A percentile compares a stretch with the other conserved stretches of the same genome.
Conservation (phyloP, 2,888 invertebrate species). For the Dastarcus helophoroides region DNA sequence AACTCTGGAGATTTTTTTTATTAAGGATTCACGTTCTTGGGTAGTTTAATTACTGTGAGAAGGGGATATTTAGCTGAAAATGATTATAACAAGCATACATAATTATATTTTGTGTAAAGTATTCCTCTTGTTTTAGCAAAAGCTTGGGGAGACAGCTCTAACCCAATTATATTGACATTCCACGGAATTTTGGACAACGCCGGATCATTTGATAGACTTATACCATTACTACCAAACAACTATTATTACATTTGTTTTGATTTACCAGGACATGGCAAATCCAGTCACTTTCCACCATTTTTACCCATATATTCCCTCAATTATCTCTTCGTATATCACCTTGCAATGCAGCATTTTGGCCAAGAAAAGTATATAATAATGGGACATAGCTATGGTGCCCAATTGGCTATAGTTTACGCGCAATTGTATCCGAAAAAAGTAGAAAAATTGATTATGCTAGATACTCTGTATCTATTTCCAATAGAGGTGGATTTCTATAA, state of each 20-base stretch:
- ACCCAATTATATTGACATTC: slow-evolving; percentile 44
- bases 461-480: slow-evolving; percentile 29
- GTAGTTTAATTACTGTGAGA: too few species aligned
- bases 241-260: slow-evolving; percentile 41
- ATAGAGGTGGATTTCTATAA: slow-evolving; percentile 20
- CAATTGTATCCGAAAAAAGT: slow-evolving; percentile 36
- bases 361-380: slow-evolving; percentile 27
- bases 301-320: slow-evolving; percentile 34
- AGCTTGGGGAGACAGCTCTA: slow-evolving; percentile 46
- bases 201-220: slow-evolving; percentile 45
- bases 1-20: too few species aligned
- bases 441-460: slow-evolving; percentile 37
- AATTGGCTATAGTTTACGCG: slow-evolving; percentile 31
- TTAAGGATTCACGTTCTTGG: too few species aligned
- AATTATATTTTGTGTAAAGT: too few species aligned
- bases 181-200: slow-evolving; percentile 52
- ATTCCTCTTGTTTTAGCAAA: slow-evolving; percentile 42
- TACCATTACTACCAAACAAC: slow-evolving; percentile 40
- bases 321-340: slow-evolving; percentile 31
- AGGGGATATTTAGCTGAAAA: too few species aligned
- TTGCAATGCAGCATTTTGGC: slow-evolving; percentile 26
- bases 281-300: slow-evolving; percentile 40
- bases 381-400: slow-evolving; percentile 41
- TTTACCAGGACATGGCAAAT: slow-evolving; percentile 50
- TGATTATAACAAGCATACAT: too few species aligned